Evolutionary conservation across 2,797 vertebrate genomes (phyloP), one percentile per base, ranked within the genome.

Genomic region (Nasua narica): DNA sequence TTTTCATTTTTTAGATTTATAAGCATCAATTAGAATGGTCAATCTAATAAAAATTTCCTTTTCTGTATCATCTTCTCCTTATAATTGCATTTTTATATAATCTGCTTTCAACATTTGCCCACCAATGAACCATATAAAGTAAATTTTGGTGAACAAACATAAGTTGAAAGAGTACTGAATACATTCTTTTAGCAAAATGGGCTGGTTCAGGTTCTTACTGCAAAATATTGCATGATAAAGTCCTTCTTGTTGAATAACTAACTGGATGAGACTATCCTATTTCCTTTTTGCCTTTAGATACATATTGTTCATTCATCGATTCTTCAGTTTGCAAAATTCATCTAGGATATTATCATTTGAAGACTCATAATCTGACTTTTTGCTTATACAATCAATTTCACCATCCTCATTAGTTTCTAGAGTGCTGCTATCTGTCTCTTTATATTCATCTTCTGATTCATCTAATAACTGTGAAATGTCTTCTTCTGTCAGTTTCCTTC

Each of bases 401-500:
- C 7, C 32, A 83, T 21, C 25, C 37, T 74, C 62, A 78, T 78
- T 48, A 50, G 48, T 78, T 65, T 86, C 67, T 78, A 79, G 48
- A 69, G 27, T 35, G 16, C 3, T 11, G 13, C 40, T 50, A 18
- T 56, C 37, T 86, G 23, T 48, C 25, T 69, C 52, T 90, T 74
- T 70, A 52, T 35, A 70, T 37, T 74, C 37, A 94, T 84, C 76
- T 79, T 94, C 25, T 79, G 65, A 87, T 43, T 94, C 43, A 91
- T 76, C 37, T 88, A 78, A 58, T 76, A 88, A 91, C 62, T 72
- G 9, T 89, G 79, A 93, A 91, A 87, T 70, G 48, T 32, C 50
- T 90, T 95, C 52, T 58, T 82, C 52, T 89, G 29, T 72, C 76
- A 93, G 46, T 89, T 78, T 91, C 65, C 62, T 79, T 76, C 77